These are phyloP conservation scores for Pteria penguin DNA, from an alignment of 2,888 invertebrate genomes.

Conservation along the genomic window DNA sequence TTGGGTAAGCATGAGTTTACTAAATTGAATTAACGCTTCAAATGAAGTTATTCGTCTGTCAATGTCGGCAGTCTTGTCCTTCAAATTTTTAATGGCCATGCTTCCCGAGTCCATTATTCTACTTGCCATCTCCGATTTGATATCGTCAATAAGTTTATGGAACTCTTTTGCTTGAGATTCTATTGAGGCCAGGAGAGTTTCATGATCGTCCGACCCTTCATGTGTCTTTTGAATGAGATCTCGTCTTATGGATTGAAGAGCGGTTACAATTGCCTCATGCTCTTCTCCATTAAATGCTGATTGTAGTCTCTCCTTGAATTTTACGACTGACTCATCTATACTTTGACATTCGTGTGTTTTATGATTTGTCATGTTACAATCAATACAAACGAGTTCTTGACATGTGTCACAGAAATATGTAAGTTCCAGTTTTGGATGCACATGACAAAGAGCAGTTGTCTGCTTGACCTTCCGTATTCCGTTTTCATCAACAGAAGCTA, in stretches of 20 bases:
- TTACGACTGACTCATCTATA: conserved; percentile 8
- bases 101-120: conserved; percentile 7
- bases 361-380: conserved; percentile 35
- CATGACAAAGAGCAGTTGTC: neutral
- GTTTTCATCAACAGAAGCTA: conserved; percentile 12
- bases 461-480: conserved; percentile 7
- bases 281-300: neutral
- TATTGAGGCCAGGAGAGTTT: conserved; percentile 13
- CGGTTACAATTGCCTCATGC: neutral
- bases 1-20: conserved; percentile 17
- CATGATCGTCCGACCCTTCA: conserved; percentile 17
- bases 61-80: neutral
- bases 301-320: conserved; percentile 6
- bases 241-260: conserved; percentile 1
- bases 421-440: conserved; percentile 18
- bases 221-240: conserved; percentile 3
- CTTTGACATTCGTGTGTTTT: conserved; percentile 27
- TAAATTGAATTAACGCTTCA: conserved; percentile 18
- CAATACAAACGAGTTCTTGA: conserved; percentile 21
- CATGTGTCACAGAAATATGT: conserved; percentile 36
- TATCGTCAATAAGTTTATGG: conserved; percentile 23
- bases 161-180: conserved; percentile 20
- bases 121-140: conserved; percentile 22
- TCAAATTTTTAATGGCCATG: neutral
- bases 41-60: conserved; percentile 14